Conservation (phyloP, 2,113 vertebrate genomes). For the Cololabis saira region DNA sequence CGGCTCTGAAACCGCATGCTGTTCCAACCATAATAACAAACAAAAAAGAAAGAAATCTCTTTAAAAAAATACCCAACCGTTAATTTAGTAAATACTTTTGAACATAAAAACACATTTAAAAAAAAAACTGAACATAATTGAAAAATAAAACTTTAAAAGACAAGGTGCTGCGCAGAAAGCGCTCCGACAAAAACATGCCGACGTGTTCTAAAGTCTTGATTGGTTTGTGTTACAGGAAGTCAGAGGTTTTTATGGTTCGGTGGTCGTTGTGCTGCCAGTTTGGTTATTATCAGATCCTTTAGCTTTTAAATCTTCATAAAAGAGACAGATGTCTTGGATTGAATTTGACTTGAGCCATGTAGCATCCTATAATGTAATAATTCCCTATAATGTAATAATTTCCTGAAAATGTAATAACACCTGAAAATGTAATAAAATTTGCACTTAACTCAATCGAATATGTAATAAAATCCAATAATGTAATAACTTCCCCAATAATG, state of each 20-base stretch:
- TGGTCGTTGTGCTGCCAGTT: not conserved
- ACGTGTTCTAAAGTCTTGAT: not conserved
- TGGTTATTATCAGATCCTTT: not conserved
- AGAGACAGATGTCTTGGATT: too few relatives aligned
- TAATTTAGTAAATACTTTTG: slow-evolving; percentile 24
- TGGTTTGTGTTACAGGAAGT: not conserved
- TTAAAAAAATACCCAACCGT: not conserved
- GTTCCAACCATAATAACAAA: too few relatives aligned
- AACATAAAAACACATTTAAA: slow-evolving; percentile 32
- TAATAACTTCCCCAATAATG: too few relatives aligned
- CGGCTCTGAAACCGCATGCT: slow-evolving; percentile 3
- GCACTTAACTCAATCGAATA: too few relatives aligned
- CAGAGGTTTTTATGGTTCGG: not conserved
- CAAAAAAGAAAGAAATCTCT: slow-evolving; percentile 3
- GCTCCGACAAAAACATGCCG: slow-evolving; percentile 4
- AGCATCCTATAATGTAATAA: too few relatives aligned
- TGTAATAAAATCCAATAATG: too few relatives aligned
- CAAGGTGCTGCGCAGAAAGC: not conserved
- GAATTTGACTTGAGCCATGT: too few relatives aligned
- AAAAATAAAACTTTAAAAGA: slow-evolving; percentile 27
- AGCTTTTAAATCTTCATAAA: too few relatives aligned
- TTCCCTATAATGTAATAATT: too few relatives aligned
- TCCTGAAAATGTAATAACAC: too few relatives aligned
- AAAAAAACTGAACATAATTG: slow-evolving; percentile 1
- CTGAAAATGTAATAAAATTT: too few relatives aligned